Base-by-base conservation (phyloP, 2,797 vertebrate genomes). In the Potorous gilbertii region DNA sequence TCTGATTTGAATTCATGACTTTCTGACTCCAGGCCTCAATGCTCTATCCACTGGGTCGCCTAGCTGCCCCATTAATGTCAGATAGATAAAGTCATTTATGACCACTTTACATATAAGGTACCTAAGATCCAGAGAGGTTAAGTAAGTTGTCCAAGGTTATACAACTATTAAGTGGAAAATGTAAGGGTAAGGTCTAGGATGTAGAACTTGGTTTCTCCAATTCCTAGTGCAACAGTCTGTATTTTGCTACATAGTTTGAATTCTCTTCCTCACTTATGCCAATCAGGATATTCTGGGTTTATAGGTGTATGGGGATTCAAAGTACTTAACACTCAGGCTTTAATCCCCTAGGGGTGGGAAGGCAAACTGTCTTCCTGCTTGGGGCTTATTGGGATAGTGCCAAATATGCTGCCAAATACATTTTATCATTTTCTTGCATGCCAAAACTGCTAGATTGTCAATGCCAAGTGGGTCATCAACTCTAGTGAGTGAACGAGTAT, bases 291-390 rank as follows among this genome's bases (percentile, higher is more conserved):
- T 96, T 97, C 94, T 96, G 93, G 92, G 93, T 90, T 92, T 62
- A 93, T 95, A 89, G 34, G 55, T 93, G 94, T 57, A 34, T 28
- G 66, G 40, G 96, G 96, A 97, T 74, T 97, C 97, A 97, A 34
- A 1, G 56, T 13, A 81, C 66, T 81, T 81, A 24, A 50, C 21
- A 87, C 24, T 27, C 74, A 11, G 24, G 3, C 40, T 87, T 87
- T 46, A 74, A 24, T 91, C 74, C 94, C 96, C 91, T 27, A 40
- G 11, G 55, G 96, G 29, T 5, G 94, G 96, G 93, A 92, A 96
- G 95, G 92, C 94, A 97, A 94, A 55, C 91, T 96, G 97, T 94
- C 96, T 96, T 97, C 96, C 96, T 95, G 66, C 89, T 94, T 66
- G 28, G 91, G 96, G 91, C 81, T 66, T 96, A 92, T 95, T 91